Evolutionary conservation across 2,113 vertebrate species (phyloP), one percentile per base, ranked within the genome.

Genomic region (Helogale parvula): DNA sequence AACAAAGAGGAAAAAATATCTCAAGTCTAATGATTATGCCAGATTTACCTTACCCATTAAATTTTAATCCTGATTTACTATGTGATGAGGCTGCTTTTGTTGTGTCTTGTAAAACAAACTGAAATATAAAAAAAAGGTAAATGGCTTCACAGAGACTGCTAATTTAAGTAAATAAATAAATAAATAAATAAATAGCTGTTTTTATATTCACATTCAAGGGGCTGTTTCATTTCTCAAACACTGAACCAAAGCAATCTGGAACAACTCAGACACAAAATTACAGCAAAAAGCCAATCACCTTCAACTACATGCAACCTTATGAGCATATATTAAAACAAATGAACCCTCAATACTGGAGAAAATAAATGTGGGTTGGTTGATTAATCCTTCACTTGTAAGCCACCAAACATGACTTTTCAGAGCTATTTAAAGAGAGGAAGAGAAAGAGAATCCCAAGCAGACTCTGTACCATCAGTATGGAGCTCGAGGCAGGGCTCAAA

Each of bases 241-340:
- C 15, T 76, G 52, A 95, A 72, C 71, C 11, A 85, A 92, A 27
- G 25, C 5, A 88, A 72, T 85, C 96, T 95, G 69, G 50, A 96
- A 97, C n/a, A 31, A 79, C 12, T 79, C 89, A 96, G 50, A 97
- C 45, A 93, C 27, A 92, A 92, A 97, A 93, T 96, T 86, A 94
- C 2, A 17, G 96, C 54, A 3, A 97, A 97, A 98, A 97, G 12
- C 7, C 84, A 98, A 71, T 38, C 88, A 57, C 0, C 33, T 94
- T 97, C 33, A 88, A 96, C 41, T 17, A 38, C 29, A 82, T 93
- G 60, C 60, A 92, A 63, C 23, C n/a, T 96, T 93, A 96, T n/a
- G 90, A 35, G 72, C 81, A 88, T 74, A 97, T 86, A 97, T 71
- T 94, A 94, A 97, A 97, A 76, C 15, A 93, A 92, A 47, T 10